Conservation (phyloP, 2,888 invertebrate species). For the Drosophila prolongata region DNA sequence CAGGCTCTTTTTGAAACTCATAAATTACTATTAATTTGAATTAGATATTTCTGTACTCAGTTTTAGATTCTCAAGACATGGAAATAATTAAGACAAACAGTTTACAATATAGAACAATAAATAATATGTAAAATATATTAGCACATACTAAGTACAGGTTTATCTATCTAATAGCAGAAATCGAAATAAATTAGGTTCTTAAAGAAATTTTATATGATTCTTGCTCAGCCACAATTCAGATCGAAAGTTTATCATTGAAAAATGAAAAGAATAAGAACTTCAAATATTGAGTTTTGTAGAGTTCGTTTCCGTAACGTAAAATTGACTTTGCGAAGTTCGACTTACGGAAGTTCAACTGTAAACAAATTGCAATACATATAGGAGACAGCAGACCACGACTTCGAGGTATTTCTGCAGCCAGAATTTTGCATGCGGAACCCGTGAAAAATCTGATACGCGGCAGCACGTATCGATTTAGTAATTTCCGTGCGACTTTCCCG, state of each 20-base stretch:
- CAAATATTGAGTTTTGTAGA: background rate
- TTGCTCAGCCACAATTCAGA: background rate
- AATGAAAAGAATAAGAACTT: background rate
- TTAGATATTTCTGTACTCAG: no score
- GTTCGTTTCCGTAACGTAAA: background rate
- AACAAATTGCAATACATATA: background rate
- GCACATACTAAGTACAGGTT: no score
- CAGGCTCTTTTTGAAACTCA: no score
- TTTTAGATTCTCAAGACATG: no score
- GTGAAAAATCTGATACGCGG: slow-evolving; percentile 47
- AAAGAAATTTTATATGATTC: no score
- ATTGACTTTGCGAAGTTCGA: background rate
- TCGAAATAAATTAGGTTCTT: no score
- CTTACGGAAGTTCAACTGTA: background rate
- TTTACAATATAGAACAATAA: no score
- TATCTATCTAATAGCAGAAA: no score
- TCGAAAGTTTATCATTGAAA: background rate
- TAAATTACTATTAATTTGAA: no score
- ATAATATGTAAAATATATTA: no score
- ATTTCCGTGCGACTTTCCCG: slow-evolving; percentile 60
- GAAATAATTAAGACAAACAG: no score
- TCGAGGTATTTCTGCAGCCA: slow-evolving; percentile 20
- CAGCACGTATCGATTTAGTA: slow-evolving; percentile 65
- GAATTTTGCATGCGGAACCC: slow-evolving; percentile 33
- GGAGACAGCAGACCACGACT: slow-evolving; percentile 28